Percentiles rank a stretch among this genome's conserved stretches.
Conservation (phyloP, 2,888 invertebrate genomes). For the Pteria penguin region DNA sequence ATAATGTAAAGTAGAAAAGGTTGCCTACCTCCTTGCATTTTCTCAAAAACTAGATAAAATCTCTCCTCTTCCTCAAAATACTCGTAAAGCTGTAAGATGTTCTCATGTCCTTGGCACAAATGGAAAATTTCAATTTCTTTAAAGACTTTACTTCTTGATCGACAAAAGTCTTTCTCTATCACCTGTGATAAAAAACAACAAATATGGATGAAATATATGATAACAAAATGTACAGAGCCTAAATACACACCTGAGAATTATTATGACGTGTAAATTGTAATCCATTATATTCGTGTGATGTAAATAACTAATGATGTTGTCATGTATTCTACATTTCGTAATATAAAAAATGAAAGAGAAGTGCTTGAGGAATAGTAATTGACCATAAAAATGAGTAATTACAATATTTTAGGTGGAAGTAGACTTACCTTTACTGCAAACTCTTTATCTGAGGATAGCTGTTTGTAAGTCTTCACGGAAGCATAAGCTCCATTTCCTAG, state of each 20-base stretch:
- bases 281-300: too few relatives aligned
- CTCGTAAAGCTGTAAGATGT: constrained; percentile 98
- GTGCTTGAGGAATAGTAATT: neutral
- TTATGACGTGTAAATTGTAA: neutral
- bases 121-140: constrained; percentile 99
- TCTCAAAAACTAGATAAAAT: constrained; percentile 98
- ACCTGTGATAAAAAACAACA: constrained; percentile 81
- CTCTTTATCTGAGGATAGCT: constrained; percentile 93
- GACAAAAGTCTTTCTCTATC: constrained; percentile 96
- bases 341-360: too few relatives aligned
- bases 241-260: too few relatives aligned
- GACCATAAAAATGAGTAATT: neutral
- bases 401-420: too few relatives aligned
- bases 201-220: neutral
- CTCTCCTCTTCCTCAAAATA: constrained; percentile 91
- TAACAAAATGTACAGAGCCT: neutral
- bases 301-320: too few relatives aligned
- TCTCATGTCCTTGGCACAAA: constrained; percentile 97
- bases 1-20: too few relatives aligned
- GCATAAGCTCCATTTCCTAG: constrained; percentile 98
- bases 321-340: too few relatives aligned
- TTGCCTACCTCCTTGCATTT: constrained; percentile 88
- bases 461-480: constrained; percentile 95
- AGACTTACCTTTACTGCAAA: constrained; percentile 91
- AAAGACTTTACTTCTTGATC: constrained; percentile 96